Evolutionary conservation across 2,113 vertebrate genomes (phyloP).

Genomic region (Ctenomys sociabilis): DNA sequence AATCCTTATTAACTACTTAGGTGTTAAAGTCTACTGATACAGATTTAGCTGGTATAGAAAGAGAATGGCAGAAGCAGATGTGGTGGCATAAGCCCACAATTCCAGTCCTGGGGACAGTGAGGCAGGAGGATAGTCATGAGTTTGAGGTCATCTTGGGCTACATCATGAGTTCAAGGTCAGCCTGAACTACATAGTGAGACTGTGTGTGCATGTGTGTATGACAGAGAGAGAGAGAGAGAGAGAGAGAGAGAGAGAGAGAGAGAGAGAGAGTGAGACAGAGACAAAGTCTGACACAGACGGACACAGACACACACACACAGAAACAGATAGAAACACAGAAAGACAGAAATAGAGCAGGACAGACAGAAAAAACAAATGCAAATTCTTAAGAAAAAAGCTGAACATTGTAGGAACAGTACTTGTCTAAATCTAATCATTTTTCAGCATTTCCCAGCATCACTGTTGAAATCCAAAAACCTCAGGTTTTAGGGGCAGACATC

Average conservation of each 20-base stretch:
- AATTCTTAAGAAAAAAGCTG: not conserved
- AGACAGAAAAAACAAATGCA: not conserved
- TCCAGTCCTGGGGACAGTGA: not conserved
- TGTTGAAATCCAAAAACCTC: not conserved
- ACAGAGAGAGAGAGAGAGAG: no score
- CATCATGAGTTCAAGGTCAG: not conserved
- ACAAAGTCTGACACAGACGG: not conserved
- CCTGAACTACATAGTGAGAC: not conserved
- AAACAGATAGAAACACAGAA: not conserved
- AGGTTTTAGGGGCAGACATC: not conserved
- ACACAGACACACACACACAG: not conserved
- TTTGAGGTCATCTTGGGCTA: not conserved
- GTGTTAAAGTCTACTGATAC: not conserved
- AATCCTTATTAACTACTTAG: not conserved
- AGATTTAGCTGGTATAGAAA: not conserved
- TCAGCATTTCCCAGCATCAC: not conserved
- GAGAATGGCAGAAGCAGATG: not conserved
- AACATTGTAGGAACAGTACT: not conserved
- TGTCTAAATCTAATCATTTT: not conserved
- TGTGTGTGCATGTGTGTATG: no score
- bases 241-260: not conserved
- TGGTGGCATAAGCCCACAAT: not conserved
- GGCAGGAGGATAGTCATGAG: not conserved
- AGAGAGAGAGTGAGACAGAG: not conserved
- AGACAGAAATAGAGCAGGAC: not conserved